phyloP scores from a whole-genome alignment of 1,140 invertebrate genomes.

The Halictus rubicundus region DNA sequence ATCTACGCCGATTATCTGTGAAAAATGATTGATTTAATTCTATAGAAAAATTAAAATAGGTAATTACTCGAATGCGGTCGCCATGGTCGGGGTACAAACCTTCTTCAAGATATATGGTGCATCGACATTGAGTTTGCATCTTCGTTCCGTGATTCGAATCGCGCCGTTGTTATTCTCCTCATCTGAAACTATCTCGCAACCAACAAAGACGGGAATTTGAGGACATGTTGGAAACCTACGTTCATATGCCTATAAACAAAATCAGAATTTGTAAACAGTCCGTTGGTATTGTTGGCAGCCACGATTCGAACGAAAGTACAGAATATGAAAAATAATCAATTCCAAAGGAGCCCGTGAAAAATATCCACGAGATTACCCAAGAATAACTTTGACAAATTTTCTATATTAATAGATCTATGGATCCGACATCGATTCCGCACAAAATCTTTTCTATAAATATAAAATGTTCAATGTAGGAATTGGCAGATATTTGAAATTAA shows the following conservation, averaged over 20 bases:
- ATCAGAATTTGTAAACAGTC: background rate
- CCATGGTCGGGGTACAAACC: constrained; percentile 78
- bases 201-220: constrained; percentile 96
- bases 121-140: constrained; percentile 96
- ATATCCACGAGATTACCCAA: no score
- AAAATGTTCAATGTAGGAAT: no score
- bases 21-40: constrained; percentile 1
- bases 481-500: no score
- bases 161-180: constrained; percentile 89
- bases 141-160: constrained; percentile 90
- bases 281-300: background rate
- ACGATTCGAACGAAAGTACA: no score
- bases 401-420: no score
- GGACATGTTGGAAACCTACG: constrained; percentile 95
- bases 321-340: no score
- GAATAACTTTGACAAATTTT: no score
- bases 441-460: no score
- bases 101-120: constrained; percentile 98
- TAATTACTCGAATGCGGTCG: no score
- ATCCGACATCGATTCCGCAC: no score
- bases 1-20: constrained; percentile 96
- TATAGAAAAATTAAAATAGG: no score
- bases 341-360: no score
- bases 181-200: constrained; percentile 92
- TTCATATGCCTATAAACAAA: constrained; percentile 91